Evolutionary conservation across 2,113 vertebrate species (phyloP).

Genomic region (Xyrauchen texanus): DNA sequence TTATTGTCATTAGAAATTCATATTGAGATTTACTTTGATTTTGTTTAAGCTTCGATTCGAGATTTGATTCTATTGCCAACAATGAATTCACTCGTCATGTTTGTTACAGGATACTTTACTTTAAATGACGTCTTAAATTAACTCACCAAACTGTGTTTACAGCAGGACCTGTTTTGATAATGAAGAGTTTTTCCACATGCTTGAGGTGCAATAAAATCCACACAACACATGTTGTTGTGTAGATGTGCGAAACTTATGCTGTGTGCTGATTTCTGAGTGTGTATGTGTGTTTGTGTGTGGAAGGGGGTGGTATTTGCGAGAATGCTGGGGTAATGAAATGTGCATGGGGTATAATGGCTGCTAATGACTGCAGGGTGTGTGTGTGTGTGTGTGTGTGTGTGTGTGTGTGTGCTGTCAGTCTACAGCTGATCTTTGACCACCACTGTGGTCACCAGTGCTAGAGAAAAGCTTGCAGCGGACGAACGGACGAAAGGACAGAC

Average conservation of each 20-base stretch:
- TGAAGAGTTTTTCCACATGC: constrained; percentile 39
- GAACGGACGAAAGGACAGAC: constrained; percentile 61
- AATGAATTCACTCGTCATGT: too few species aligned
- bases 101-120: not conserved
- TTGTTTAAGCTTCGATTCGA: too few species aligned
- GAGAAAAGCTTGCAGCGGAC: constrained; percentile 70
- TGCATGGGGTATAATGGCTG: constrained; percentile 28
- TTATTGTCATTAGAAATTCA: too few species aligned
- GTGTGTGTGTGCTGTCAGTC: constrained; percentile 57
- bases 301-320: constrained; percentile 41
- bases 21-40: too few species aligned
- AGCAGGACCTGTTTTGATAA: constrained; percentile 27
- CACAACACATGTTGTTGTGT: constrained; percentile 37
- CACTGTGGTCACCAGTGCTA: constrained; percentile 64
- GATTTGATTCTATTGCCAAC: too few species aligned
- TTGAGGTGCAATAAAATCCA: constrained; percentile 41
- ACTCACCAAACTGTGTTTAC: constrained; percentile 13
- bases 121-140: constrained; percentile 11
- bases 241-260: constrained; percentile 27
- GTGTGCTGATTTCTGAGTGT: constrained; percentile 22
- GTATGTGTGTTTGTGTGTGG: constrained; percentile 27
- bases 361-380: constrained; percentile 42
- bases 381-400: not conserved
- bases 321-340: constrained; percentile 43
- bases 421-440: constrained; percentile 57